A percentile compares a stretch with the other conserved stretches of the same genome.
Evolutionary conservation across 2,113 vertebrate species (phyloP).

Genomic region (Sterrhoptilus dennistouni): DNA sequence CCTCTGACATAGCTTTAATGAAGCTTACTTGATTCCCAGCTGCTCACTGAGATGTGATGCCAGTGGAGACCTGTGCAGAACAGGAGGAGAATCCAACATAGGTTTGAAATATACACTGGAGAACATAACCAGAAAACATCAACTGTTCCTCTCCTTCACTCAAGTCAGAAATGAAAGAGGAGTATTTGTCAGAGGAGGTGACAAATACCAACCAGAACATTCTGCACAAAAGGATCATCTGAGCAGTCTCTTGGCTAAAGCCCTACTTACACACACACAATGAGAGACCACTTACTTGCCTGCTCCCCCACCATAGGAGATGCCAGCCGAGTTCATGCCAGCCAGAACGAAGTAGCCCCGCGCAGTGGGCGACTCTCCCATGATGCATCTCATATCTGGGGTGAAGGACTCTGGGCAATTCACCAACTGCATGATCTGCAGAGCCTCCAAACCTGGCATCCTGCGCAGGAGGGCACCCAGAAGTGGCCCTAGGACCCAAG

Average conservation of each 20-base stretch:
- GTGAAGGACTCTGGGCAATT: constrained; percentile 97
- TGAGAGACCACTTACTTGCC: constrained; percentile 84
- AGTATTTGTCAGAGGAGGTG: background rate
- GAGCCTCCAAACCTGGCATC: constrained; percentile 86
- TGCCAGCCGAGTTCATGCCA: constrained; percentile 95
- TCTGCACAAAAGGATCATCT: background rate
- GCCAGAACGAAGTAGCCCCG: constrained; percentile 90
- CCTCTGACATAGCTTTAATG: background rate
- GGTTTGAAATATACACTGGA: background rate
- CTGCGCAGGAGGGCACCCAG: constrained; percentile 86
- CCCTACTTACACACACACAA: background rate
- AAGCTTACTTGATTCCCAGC: background rate
- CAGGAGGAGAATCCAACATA: background rate
- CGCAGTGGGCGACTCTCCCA: constrained; percentile 88
- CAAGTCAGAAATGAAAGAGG: background rate
- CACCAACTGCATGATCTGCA: constrained; percentile 92
- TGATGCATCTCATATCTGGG: constrained; percentile 92
- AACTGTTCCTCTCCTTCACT: background rate
- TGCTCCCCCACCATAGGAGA: constrained; percentile 91
- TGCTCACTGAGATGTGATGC: background rate
- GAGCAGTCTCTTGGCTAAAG: background rate
- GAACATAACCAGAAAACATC: background rate
- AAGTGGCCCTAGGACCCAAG: constrained; percentile 82
- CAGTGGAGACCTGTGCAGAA: background rate
- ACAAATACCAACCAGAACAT: background rate